phyloP scores from a whole-genome alignment of 2,797 vertebrate species.

The Dallia pectoralis region DNA sequence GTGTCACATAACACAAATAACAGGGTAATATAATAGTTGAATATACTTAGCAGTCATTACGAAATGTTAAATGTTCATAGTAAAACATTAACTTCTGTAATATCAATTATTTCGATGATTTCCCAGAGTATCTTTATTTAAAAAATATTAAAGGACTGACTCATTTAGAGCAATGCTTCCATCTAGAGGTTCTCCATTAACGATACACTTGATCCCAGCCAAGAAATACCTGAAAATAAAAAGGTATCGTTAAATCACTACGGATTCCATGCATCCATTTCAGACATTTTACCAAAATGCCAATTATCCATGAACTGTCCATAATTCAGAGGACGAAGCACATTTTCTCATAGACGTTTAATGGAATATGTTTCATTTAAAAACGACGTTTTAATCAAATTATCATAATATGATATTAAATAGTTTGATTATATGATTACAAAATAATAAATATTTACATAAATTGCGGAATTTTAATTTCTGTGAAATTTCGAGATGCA shows the following conservation, averaged over 20 bases:
- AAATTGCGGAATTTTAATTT: not conserved
- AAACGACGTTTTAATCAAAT: too few species aligned
- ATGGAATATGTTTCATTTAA: too few species aligned
- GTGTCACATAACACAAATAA: conserved; percentile 8
- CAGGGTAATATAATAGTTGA: too few species aligned
- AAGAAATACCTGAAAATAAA: not conserved
- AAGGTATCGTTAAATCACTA: not conserved
- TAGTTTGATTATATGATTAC: not conserved
- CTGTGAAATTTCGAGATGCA: not conserved
- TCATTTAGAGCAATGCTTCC: not conserved
- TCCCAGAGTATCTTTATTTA: not conserved
- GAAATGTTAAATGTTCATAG: not conserved
- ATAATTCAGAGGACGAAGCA: not conserved
- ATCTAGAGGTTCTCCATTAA: not conserved
- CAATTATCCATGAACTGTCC: not conserved
- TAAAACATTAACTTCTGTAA: not conserved
- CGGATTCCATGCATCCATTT: not conserved
- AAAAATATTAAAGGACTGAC: too few species aligned
- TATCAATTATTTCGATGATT: not conserved
- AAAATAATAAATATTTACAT: not conserved
- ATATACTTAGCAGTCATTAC: not conserved
- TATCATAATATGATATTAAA: not conserved
- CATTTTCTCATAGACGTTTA: not conserved
- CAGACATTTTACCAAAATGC: not conserved
- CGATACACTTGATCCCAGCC: not conserved